Evolutionary conservation across 2,797 vertebrate genomes (phyloP), one percentile per base, ranked within the genome.

Genomic region (Pseudopleuronectes americanus): DNA sequence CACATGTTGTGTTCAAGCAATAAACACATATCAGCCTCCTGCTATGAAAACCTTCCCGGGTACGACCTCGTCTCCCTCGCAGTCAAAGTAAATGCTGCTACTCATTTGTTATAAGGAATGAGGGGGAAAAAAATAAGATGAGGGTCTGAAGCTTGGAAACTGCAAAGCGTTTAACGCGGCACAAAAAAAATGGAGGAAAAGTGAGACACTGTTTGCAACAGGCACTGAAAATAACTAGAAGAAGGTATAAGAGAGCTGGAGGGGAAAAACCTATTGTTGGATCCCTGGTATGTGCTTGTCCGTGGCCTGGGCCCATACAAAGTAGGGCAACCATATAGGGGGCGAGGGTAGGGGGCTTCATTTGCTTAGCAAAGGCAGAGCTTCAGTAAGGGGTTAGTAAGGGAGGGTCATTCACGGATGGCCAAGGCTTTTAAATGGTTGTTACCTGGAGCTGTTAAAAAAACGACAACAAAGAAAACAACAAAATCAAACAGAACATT

Each of bases 381-480:
- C 94, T 94, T 94, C 92, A 92, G 94, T 94, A 94, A 95, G 90
- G 91, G 93, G 89, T 95, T 95, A 95, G 93, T 94, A 94, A 94
- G 92, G 93, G 93, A 92, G 92, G 90, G 92, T 92, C 94, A 95
- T 93, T 95, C 95, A 94, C 94, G 89, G 93, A 94, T 94, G 93
- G 94, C 93, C 94, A 94, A 94, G 94, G 93, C 94, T 94, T 95
- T 95, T 92, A 95, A 95, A 95, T 95, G 94, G 94, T 95, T 95
- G 94, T 95, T 95, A 95, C 95, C 95, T 95, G 95, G 95, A 95
- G 95, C 95, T 95, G 95, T 95, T 95, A 95, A 95, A 94, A 92
- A 93, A 93, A 93, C 85, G 81, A 93, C 91, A 93, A 95, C 92
- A 95, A 95, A 93, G 93, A 94, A 94, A 94, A 94, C 91, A 93